A percentile compares a stretch with the other conserved stretches of the same genome.
These are phyloP conservation scores for Ptychadena robeensis DNA, from an alignment of 2,797 vertebrate species.

Conservation along the genomic window DNA sequence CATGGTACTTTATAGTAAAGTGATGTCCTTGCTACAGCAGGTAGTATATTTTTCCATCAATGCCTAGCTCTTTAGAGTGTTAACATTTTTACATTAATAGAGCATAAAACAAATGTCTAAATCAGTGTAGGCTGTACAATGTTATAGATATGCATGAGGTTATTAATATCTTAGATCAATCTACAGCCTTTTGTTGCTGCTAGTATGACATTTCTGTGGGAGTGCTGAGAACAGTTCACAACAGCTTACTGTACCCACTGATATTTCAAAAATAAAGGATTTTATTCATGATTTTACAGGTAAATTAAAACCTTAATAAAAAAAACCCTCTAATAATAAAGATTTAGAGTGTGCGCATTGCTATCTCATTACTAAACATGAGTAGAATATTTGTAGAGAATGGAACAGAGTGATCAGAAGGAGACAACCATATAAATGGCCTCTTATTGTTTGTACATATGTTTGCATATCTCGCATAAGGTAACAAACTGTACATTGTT, in stretches of 20 bases:
- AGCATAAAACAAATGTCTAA: too few species aligned
- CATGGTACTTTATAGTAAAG: too few species aligned
- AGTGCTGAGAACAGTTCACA: not conserved
- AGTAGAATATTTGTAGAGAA: too few species aligned
- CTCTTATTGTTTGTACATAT: too few species aligned
- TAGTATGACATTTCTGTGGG: not conserved
- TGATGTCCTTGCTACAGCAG: not conserved
- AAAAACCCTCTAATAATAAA: too few species aligned
- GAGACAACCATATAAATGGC: too few species aligned
- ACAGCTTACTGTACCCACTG: not conserved
- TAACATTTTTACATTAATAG: not conserved
- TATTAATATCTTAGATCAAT: not conserved
- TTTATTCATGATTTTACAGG: not conserved
- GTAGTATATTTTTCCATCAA: not conserved
- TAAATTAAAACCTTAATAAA: not conserved
- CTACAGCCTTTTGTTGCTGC: not conserved
- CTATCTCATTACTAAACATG: too few species aligned
- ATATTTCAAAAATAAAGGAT: not conserved
- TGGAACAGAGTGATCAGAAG: too few species aligned
- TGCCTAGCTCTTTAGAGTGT: not conserved
- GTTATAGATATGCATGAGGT: not conserved
- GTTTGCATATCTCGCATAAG: too few species aligned
- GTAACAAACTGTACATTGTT: too few species aligned
- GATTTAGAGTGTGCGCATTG: too few species aligned
- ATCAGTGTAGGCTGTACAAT: not conserved